Conservation (phyloP, 2,888 invertebrate genomes). For the Lathronympha strigana region DNA sequence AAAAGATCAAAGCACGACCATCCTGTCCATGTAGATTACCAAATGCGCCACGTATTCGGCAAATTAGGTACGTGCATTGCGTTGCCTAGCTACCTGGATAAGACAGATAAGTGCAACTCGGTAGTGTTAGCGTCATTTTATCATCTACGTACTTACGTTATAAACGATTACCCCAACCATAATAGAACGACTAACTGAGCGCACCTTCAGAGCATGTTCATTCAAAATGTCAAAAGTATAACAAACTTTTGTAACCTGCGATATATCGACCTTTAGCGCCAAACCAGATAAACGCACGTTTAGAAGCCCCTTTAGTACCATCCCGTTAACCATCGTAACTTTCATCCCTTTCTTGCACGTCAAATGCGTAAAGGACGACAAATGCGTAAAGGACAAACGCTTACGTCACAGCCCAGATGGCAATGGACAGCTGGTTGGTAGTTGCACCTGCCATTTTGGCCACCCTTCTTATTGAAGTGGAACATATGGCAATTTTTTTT, state of each 20-base stretch:
- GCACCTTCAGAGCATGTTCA: too few relatives aligned
- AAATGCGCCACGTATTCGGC: too few relatives aligned
- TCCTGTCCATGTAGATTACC: too few relatives aligned
- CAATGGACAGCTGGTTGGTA: slow-evolving; percentile 38
- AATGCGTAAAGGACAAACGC: slow-evolving; percentile 3
- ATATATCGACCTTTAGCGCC: neutral
- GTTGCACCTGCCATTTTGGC: slow-evolving; percentile 20
- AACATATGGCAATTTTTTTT: slow-evolving; percentile 37
- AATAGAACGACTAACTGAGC: too few relatives aligned
- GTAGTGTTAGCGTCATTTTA: too few relatives aligned
- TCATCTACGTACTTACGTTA: too few relatives aligned
- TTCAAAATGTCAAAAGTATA: neutral
- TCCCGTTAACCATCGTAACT: neutral
- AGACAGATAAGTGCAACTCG: too few relatives aligned
- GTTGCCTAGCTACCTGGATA: too few relatives aligned
- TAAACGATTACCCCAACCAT: too few relatives aligned
- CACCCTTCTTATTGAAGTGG: slow-evolving; percentile 30
- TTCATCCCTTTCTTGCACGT: neutral
- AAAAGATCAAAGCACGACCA: too few relatives aligned
- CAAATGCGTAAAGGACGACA: neutral
- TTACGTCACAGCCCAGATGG: slow-evolving; percentile 21
- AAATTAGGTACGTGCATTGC: too few relatives aligned
- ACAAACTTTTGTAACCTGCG: slow-evolving; percentile 1
- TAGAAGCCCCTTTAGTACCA: neutral
- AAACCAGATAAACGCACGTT: slow-evolving; percentile 31